Conservation (phyloP, 1,140 invertebrate species). For the Cherax destructor region DNA sequence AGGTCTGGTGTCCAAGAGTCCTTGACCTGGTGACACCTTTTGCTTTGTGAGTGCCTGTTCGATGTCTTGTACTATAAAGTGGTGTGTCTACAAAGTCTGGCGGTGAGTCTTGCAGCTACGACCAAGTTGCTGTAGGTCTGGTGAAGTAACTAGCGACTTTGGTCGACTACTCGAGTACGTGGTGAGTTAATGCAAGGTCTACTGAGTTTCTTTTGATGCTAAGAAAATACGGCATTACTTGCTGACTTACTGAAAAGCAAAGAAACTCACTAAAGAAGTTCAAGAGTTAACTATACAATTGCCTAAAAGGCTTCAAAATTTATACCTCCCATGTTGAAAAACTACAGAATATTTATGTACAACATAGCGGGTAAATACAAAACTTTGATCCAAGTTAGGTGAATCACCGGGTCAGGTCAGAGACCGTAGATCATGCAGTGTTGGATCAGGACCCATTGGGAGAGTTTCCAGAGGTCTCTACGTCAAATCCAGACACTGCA, state of each 20-base stretch:
- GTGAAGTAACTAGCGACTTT: neutral
- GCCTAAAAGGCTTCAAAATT: neutral
- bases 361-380: neutral
- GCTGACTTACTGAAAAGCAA: conserved; percentile 13
- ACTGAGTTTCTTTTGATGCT: neutral
- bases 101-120: neutral
- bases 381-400: neutral
- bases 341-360: neutral
- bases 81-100: neutral
- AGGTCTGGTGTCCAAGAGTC: no score
- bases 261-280: neutral
- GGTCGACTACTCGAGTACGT: neutral
- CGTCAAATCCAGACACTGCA: neutral
- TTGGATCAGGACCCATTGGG: neutral
- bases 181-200: neutral
- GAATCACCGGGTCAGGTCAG: neutral
- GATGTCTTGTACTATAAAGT: neutral
- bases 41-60: no score
- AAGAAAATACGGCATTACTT: neutral
- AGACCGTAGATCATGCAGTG: neutral
- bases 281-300: neutral
- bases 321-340: neutral
- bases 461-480: neutral
- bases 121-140: neutral
- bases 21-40: no score